Conservation (phyloP, 2,888 invertebrate genomes). For the Drosophila mettleri region DNA sequence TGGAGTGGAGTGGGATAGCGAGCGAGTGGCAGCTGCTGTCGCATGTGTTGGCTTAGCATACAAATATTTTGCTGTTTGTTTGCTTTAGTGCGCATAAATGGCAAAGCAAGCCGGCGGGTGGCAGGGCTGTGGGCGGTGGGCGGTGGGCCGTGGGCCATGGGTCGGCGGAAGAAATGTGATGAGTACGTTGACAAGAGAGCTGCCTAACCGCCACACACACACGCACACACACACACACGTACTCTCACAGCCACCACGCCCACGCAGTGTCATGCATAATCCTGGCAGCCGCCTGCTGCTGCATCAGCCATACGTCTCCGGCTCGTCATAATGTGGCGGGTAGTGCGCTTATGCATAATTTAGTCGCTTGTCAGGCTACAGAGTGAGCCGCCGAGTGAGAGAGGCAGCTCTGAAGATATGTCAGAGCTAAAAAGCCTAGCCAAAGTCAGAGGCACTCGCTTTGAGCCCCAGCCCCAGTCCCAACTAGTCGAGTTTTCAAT, state of each 20-base stretch:
- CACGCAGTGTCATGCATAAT: slow-evolving; percentile 71
- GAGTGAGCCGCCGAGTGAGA: slow-evolving; percentile 6
- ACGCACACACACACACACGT: slow-evolving; percentile 5
- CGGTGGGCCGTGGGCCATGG: too few species aligned
- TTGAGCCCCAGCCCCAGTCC: slow-evolving; percentile 33
- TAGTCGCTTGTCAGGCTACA: slow-evolving; percentile 67
- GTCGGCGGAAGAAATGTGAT: slow-evolving; percentile 70
- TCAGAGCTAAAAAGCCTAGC: slow-evolving; percentile 52
- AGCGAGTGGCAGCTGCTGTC: slow-evolving; percentile 61
- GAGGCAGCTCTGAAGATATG: slow-evolving; percentile 27
- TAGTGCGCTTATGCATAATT: slow-evolving; percentile 80
- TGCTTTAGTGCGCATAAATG: slow-evolving; percentile 77
- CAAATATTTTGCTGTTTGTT: slow-evolving; percentile 81
- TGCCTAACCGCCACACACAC: slow-evolving; percentile 45
- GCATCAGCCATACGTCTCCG: slow-evolving; percentile 73
- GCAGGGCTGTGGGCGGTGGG: too few species aligned
- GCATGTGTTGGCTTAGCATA: slow-evolving; percentile 81
- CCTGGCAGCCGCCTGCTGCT: slow-evolving; percentile 70
- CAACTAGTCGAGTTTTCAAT: slow-evolving; percentile 22
- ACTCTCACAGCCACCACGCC: slow-evolving; percentile 8
- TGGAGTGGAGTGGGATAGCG: slow-evolving; percentile 7
- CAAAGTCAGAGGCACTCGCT: slow-evolving; percentile 38
- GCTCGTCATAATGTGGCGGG: slow-evolving; percentile 77
- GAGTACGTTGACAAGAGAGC: slow-evolving; percentile 76
- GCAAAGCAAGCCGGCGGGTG: slow-evolving; percentile 15